Base-by-base conservation (phyloP, 2,113 vertebrate species). In the Myotis yumanensis region DNA sequence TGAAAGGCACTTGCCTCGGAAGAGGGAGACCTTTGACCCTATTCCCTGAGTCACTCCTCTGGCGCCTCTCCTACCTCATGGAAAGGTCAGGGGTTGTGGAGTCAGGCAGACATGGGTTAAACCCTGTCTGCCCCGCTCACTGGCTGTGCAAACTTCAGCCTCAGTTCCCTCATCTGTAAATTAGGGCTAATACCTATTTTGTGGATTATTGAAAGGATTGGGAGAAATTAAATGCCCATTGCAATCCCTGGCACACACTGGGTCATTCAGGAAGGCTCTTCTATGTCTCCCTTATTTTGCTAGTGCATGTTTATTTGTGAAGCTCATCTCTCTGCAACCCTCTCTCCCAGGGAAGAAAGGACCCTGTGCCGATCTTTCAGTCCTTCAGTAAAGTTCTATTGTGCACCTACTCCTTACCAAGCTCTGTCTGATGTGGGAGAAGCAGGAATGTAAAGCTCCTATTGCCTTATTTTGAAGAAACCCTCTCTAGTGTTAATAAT, bases 21-120 rank as follows among this genome's bases (percentile, higher is more conserved):
- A 91, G 75, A 79, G 7, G 76, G 32, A 79, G 81, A 86, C 77
- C 87, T 95, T 79, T 90, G 90, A 28, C 90, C 86, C 54, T 66
- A 35, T 72, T 77, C 89, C 40, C 68, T 93, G 91, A 97, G 93
- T 90, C 95, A 95, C 32, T 64, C 59, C 6, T 43, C 86, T 95
- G 96, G 81, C 25, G n/a, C 93, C 72, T 94, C 79, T 64, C 10
- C 54, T 64, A 59, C 20, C 57, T 73, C 2, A 0, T 80, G 59
- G 86, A 80, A 83, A 95, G 85, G 87, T 89, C 95, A 87, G 32
- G 11, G 87, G 71, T 51, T 79, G 59, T 37, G 51, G 30, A 66
- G 12, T 81, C 46, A 93, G 73, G 48, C 54, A 54, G 52, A 69
- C 1, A 8, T 4, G n/a, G 85, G 75, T 48, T 76, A 66, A 77